These are phyloP conservation scores for Pipra filicauda DNA, from an alignment of 2,113 vertebrate species.

Conservation along the genomic window DNA sequence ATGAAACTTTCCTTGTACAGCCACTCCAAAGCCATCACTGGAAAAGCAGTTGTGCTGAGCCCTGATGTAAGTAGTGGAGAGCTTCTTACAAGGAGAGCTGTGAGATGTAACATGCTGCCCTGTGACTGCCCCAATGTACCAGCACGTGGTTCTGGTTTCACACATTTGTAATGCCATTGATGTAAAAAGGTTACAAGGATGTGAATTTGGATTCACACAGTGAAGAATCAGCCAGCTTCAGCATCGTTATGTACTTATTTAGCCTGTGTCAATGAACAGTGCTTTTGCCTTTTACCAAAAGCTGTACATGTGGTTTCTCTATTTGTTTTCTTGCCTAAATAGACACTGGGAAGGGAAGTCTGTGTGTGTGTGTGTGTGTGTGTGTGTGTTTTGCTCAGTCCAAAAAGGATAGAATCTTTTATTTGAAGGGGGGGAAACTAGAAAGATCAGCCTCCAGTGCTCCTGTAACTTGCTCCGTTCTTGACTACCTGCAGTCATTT, in stretches of 20 bases:
- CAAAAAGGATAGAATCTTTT: background rate
- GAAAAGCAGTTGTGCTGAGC: background rate
- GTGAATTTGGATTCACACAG: background rate
- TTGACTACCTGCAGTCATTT: background rate
- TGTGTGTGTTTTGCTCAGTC: background rate
- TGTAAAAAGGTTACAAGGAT: background rate
- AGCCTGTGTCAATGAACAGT: background rate
- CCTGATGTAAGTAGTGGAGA: background rate
- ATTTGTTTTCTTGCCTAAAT: background rate
- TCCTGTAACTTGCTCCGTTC: background rate
- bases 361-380: background rate
- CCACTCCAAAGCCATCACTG: background rate
- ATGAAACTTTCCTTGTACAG: background rate
- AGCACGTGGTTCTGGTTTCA: background rate
- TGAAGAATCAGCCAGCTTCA: background rate
- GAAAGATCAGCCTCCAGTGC: background rate
- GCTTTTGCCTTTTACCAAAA: background rate
- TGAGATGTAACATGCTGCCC: rapidly evolving
- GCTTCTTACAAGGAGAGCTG: background rate
- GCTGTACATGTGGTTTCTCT: background rate
- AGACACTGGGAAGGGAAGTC: background rate
- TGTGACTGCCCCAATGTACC: background rate
- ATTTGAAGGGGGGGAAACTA: background rate
- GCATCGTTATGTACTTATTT: background rate
- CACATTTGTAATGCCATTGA: background rate